Conservation (phyloP, 2,113 vertebrate species). For the Chloropsis hardwickii region DNA sequence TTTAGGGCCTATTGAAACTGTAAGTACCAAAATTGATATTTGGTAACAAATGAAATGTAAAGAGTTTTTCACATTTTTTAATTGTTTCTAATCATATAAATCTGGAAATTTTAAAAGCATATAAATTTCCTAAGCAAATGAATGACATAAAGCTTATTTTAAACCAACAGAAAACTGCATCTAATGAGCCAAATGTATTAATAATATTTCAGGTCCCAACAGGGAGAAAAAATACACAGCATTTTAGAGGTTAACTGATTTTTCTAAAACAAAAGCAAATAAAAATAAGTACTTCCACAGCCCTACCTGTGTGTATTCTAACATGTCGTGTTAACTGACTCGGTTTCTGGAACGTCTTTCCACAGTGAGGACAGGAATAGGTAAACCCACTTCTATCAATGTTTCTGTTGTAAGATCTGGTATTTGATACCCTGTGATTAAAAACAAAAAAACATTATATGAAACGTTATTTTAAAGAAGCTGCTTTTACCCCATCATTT, state of each 20-base stretch:
- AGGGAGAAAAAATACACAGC: not conserved
- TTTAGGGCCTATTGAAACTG: not conserved
- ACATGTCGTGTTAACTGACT: constrained; percentile 94
- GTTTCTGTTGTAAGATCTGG: constrained; percentile 94
- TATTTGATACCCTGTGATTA: constrained; percentile 77
- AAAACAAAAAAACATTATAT: not conserved
- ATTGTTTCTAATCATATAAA: not conserved
- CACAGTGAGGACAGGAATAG: constrained; percentile 94
- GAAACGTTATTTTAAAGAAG: not conserved
- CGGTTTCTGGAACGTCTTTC: constrained; percentile 96
- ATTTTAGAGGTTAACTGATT: not conserved
- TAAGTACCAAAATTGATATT: not conserved
- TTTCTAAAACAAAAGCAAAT: not conserved
- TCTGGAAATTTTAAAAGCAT: not conserved
- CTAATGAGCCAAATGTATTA: not conserved
- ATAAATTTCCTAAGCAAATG: not conserved
- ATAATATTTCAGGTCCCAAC: not conserved
- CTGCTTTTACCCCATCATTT: not conserved
- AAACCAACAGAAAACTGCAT: not conserved
- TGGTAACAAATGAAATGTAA: not conserved
- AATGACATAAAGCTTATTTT: not conserved
- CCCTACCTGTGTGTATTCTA: constrained; percentile 94
- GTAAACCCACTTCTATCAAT: constrained; percentile 95
- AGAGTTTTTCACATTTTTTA: not conserved
- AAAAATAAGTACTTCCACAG: not conserved